These are phyloP conservation scores for Aphaenogaster floridana DNA, from an alignment of 1,140 invertebrate genomes.

Conservation along the genomic window DNA sequence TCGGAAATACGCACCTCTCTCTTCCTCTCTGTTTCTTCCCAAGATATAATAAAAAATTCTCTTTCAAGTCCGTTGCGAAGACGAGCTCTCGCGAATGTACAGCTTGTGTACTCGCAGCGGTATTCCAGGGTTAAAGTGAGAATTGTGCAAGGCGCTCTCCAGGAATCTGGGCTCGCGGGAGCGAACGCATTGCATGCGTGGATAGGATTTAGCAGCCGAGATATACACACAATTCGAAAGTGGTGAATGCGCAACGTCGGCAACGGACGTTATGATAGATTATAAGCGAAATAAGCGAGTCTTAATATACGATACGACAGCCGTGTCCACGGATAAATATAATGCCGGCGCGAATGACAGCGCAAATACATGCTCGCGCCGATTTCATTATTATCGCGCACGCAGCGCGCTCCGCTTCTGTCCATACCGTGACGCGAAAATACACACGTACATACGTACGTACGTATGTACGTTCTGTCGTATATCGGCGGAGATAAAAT, in stretches of 20 bases:
- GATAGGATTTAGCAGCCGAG: slow-evolving; percentile 44
- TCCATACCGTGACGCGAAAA: slow-evolving; percentile 52
- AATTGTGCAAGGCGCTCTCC: slow-evolving; percentile 48
- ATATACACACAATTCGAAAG: slow-evolving; percentile 55
- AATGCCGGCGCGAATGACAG: slow-evolving; percentile 62
- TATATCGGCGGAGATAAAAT: slow-evolving; percentile 45
- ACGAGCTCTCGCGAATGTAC: slow-evolving; percentile 17
- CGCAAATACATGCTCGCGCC: slow-evolving; percentile 64
- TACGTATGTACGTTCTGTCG: not conserved
- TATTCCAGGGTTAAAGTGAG: slow-evolving; percentile 46
- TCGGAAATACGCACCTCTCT: not conserved
- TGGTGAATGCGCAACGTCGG: slow-evolving; percentile 59
- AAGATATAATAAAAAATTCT: slow-evolving; percentile 18
- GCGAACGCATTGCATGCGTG: slow-evolving; percentile 35
- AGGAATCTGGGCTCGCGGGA: slow-evolving; percentile 41
- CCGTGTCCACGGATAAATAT: slow-evolving; percentile 64
- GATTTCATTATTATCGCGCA: slow-evolving; percentile 59
- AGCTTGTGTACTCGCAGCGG: not conserved
- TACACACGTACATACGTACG: slow-evolving; percentile 18
- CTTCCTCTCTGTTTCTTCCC: not conserved
- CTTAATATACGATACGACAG: slow-evolving; percentile 78
- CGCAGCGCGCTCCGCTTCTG: slow-evolving; percentile 40
- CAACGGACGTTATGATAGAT: slow-evolving; percentile 78
- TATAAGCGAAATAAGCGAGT: slow-evolving; percentile 78
- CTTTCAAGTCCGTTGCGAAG: slow-evolving; percentile 10